phyloP scores from a whole-genome alignment of 2,113 vertebrate genomes.

The Camelus dromedarius region DNA sequence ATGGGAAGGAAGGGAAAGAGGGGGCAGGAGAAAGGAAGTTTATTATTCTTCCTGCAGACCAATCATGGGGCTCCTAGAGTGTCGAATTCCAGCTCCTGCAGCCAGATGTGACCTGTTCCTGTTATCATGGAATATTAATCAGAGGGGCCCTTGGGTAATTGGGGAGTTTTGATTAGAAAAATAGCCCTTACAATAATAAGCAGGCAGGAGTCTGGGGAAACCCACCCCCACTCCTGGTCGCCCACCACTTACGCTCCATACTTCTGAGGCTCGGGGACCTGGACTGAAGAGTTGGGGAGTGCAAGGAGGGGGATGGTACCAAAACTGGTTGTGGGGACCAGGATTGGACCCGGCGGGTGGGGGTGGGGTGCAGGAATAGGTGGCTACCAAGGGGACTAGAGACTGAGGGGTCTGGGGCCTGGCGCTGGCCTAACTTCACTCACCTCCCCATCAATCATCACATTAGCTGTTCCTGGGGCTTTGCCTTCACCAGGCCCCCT shows the following conservation, averaged over 20 bases:
- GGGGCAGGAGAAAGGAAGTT: constrained; percentile 66
- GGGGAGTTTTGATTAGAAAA: constrained; percentile 90
- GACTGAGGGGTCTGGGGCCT: constrained; percentile 1
- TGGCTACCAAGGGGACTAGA: constrained; percentile 19
- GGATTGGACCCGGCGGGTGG: background rate
- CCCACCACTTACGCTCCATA: constrained; percentile 78
- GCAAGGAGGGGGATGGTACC: background rate
- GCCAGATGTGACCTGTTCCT: constrained; percentile 88
- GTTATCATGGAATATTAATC: constrained; percentile 90
- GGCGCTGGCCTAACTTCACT: constrained; percentile 76
- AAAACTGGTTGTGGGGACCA: background rate
- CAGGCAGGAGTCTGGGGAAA: constrained; percentile 86
- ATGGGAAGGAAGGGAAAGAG: constrained; percentile 69
- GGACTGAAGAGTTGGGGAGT: background rate
- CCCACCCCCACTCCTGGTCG: constrained; percentile 60
- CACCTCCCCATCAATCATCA: constrained; percentile 86
- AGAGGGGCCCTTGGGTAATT: constrained; percentile 88
- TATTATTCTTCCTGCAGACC: constrained; percentile 81
- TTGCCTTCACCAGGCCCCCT: constrained; percentile 61
- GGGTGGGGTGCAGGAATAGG: background rate
- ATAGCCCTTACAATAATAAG: constrained; percentile 90
- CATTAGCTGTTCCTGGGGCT: constrained; percentile 51
- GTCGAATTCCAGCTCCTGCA: constrained; percentile 72
- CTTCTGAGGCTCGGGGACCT: constrained; percentile 74
- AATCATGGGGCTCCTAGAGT: constrained; percentile 76